Conservation (phyloP, 2,888 invertebrate genomes). For the Stenotaenia linearis region DNA sequence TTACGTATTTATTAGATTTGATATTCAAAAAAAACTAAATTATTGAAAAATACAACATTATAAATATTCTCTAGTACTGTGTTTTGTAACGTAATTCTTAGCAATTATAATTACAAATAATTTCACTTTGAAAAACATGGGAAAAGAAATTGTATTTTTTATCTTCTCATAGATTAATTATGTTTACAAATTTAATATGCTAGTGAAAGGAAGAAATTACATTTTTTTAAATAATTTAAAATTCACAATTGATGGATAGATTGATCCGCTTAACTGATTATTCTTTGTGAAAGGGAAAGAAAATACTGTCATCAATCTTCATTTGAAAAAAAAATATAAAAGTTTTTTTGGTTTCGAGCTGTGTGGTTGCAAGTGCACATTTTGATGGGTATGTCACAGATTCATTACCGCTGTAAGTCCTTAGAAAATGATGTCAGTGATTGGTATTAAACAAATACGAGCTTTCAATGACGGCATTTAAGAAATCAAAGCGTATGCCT, state of each 20-base stretch:
- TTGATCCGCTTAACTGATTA: neutral
- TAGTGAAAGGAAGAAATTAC: neutral
- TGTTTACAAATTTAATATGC: no score
- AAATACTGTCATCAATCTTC: neutral
- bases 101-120: no score
- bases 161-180: no score
- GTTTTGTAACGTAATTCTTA: no score
- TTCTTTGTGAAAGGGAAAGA: neutral
- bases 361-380: neutral
- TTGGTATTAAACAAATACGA: neutral
- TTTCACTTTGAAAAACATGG: no score
- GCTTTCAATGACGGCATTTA: neutral
- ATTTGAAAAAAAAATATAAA: neutral
- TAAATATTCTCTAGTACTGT: no score
- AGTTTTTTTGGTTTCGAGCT: no score
- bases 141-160: no score
- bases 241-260: neutral
- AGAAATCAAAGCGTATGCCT: neutral
- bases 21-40: no score
- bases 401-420: neutral
- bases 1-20: no score
- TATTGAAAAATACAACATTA: no score
- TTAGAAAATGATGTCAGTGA: neutral
- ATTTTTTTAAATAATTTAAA: no score
- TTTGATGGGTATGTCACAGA: neutral